Conservation (phyloP, 2,888 invertebrate genomes). For the Pheosia tremula region DNA sequence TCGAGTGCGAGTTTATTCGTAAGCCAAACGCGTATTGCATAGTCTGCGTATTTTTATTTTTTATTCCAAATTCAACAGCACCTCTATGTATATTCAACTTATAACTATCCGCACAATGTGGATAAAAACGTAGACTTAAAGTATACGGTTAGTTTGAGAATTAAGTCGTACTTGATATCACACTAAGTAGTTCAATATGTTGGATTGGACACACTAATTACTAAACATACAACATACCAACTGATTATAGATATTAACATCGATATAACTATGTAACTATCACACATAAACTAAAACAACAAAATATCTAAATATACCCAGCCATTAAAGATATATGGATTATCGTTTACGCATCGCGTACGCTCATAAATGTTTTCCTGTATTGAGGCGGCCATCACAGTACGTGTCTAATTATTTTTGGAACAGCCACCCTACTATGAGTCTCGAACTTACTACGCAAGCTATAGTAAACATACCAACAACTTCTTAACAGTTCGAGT, state of each 20-base stretch:
- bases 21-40: no score
- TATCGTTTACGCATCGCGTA: conserved; percentile 58
- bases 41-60: no score
- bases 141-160: no score
- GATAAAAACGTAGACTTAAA: no score
- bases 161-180: no score
- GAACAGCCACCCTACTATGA: conserved; percentile 40
- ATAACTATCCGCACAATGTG: no score
- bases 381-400: conserved; percentile 44
- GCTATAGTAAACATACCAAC: conserved; percentile 17
- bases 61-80: no score
- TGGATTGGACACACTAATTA: no score
- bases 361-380: conserved; percentile 62
- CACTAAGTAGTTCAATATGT: no score
- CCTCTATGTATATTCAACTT: no score
- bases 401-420: conserved; percentile 49
- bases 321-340: conserved; percentile 49
- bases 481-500: conserved; percentile 17
- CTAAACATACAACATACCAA: no score
- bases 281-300: conserved; percentile 33
- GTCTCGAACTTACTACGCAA: conserved; percentile 17
- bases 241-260: neutral
- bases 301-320: conserved; percentile 43
- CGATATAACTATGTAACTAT: neutral
- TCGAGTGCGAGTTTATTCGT: no score